These are phyloP conservation scores for Varecia variegata DNA, from an alignment of 2,797 vertebrate species.

Conservation along the genomic window DNA sequence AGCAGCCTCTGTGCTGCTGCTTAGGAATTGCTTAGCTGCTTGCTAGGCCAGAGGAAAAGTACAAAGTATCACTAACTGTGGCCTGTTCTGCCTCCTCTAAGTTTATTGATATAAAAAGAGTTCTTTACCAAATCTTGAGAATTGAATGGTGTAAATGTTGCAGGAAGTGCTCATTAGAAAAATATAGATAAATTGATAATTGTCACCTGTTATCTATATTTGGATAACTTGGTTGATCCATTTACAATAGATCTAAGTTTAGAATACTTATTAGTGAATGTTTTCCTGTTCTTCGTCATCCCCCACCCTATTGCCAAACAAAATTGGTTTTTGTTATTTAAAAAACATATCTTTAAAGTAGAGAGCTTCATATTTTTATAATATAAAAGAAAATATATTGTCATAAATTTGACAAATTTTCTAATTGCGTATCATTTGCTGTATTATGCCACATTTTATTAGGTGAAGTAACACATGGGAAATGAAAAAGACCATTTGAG, in stretches of 20 bases:
- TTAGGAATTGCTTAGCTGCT: not conserved
- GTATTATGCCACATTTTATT: not conserved
- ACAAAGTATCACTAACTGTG: not conserved
- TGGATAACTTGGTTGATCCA: not conserved
- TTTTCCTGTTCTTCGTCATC: not conserved
- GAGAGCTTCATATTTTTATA: not conserved
- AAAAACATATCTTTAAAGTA: not conserved
- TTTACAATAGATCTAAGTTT: not conserved
- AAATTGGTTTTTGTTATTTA: not conserved
- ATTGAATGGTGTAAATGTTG: not conserved
- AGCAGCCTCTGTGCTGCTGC: not conserved
- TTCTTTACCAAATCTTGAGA: not conserved
- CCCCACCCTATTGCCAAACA: not conserved
- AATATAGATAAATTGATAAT: not conserved
- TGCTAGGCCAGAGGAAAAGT: not conserved
- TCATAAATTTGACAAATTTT: conserved; percentile 29
- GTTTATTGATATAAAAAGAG: not conserved
- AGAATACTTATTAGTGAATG: not conserved
- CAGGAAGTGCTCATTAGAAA: not conserved
- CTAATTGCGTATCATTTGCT: not conserved
- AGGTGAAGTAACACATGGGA: not conserved
- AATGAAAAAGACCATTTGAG: not conserved
- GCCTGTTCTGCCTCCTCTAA: not conserved
- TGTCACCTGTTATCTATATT: not conserved
- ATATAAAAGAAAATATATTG: not conserved